Evolutionary conservation across 92 coral and sea anemone genomes (phyloP), one percentile per base, ranked within the genome.

Genomic region (Isaurus tuberculatus): DNA sequence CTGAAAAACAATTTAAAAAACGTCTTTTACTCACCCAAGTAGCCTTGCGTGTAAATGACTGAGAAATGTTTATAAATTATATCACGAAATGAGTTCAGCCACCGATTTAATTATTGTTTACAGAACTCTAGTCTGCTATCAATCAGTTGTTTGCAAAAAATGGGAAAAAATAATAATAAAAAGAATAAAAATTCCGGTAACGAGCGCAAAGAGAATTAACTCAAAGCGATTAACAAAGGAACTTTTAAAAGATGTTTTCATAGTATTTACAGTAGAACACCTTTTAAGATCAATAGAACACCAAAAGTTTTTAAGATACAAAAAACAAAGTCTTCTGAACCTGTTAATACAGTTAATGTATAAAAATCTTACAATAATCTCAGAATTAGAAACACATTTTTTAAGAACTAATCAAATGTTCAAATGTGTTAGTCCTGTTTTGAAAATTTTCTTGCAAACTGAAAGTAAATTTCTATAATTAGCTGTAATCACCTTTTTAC

Each of bases 211-310:
- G 63, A 63, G 42, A 53, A 43, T 77, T 67, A 27, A 36, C 36
- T 48, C n/a, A n/a, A 60, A 37, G 31, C 32, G 49, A 58, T 77
- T 22, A 32, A 77, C 25, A 77, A 77, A 77, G 15, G 70, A 77
- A 30, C 55, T 77, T 77, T 57, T 26, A 77, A 60, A 57, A 77
- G 70, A 33, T 34, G 34, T 17, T 36, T 77, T 77, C 29, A 58
- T 13, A 57, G 68, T 15, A 77, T 77, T 77, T 69, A 57, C 19
- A 31, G 34, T 32, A 33, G 53, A 32, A 58, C 66, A 74, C 80
- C 82, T 44, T 58, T 40, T 2, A 23, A 77, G 19, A 65, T 77
- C 53, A 77, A 77, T 77, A 77, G 82, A 77, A 58, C 82, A 77
- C 82, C 82, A 58, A 42, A 60, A 37, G 68, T 34, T 77, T 34